Percentiles rank a stretch among this genome's conserved stretches.
Evolutionary conservation across 1,140 invertebrate species (phyloP).

Genomic region (Cheumatopsyche charites): DNA sequence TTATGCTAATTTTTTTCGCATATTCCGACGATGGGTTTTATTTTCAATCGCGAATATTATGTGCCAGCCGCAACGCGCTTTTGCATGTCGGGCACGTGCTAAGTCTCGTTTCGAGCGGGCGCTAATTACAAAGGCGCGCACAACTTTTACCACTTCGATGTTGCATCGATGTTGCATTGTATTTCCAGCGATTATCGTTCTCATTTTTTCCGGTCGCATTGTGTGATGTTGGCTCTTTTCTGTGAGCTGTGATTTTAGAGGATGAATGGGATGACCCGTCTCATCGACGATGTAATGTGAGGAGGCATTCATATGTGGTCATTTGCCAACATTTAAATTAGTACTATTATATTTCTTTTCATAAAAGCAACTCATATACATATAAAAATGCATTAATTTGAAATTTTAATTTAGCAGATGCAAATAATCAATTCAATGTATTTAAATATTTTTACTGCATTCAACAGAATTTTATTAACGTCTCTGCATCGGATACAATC

Average conservation of each 20-base stretch:
- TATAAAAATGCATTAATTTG: not conserved
- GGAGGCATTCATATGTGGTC: conserved; percentile 43
- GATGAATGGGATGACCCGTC: conserved; percentile 42
- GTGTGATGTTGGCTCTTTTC: conserved; percentile 24
- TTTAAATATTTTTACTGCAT: no score
- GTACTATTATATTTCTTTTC: conserved; percentile 52
- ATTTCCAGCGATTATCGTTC: no score
- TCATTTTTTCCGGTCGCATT: not conserved
- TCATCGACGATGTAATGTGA: conserved; percentile 42
- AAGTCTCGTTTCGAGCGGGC: no score
- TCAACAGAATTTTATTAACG: no score
- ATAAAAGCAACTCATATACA: conserved; percentile 17
- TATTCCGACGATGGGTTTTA: not conserved
- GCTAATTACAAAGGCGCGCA: no score
- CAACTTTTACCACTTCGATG: no score
- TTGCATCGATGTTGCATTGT: no score
- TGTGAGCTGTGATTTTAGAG: conserved; percentile 12
- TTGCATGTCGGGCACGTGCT: no score
- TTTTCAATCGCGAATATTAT: not conserved
- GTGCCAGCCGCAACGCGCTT: no score
- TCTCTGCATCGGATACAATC: no score
- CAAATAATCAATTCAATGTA: no score
- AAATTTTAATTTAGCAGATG: no score
- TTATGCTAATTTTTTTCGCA: not conserved
- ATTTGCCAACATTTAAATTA: conserved; percentile 47